A percentile compares a stretch with the other conserved stretches of the same genome.
phyloP scores from a whole-genome alignment of 2,888 invertebrate species.

The Hofmannophila pseudospretella region DNA sequence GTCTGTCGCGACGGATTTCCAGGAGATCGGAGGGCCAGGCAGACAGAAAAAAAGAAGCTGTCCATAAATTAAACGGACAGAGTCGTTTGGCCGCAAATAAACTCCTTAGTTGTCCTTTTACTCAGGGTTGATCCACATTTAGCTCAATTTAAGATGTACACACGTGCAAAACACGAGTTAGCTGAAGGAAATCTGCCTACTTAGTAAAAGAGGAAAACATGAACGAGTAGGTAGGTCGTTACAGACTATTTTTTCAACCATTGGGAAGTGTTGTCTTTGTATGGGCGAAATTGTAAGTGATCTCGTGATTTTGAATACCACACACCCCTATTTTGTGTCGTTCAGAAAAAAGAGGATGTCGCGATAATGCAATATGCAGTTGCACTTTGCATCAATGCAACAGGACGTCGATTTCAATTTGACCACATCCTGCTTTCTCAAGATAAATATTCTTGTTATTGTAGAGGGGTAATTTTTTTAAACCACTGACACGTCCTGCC shows the following conservation, averaged over 20 bases:
- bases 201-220: too few species aligned
- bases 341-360: conserved; percentile 53
- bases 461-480: conserved; percentile 34
- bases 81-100: conserved; percentile 25
- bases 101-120: conserved; percentile 15
- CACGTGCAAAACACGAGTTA: too few species aligned
- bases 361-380: conserved; percentile 65
- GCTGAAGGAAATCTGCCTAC: too few species aligned
- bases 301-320: too few species aligned
- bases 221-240: too few species aligned
- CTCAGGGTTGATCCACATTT: background rate
- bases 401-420: conserved; percentile 71
- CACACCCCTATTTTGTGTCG: conserved; percentile 13
- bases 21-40: conserved; percentile 46
- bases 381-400: conserved; percentile 61
- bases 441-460: conserved; percentile 55
- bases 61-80: conserved; percentile 43
- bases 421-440: conserved; percentile 71
- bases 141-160: background rate
- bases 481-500: conserved; percentile 15
- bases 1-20: conserved; percentile 51
- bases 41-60: conserved; percentile 56
- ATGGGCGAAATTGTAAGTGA: too few species aligned
- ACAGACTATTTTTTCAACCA: too few species aligned
- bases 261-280: too few species aligned